Evolutionary conservation across 2,113 vertebrate species (phyloP).

Genomic region (Lagenorhynchus albirostris): DNA sequence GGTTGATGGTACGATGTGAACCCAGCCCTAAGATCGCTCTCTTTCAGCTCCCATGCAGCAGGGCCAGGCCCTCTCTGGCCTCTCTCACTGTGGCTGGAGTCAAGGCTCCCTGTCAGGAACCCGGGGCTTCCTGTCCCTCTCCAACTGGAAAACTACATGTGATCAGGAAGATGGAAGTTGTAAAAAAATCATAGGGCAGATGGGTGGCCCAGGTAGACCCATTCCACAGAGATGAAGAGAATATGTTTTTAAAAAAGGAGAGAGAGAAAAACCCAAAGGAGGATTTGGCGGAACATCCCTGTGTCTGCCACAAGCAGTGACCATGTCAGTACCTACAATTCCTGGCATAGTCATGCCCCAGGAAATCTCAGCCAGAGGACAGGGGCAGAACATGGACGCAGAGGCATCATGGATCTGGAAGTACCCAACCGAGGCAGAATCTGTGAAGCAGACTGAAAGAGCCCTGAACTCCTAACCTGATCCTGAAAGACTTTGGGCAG

Average conservation of each 20-base stretch:
- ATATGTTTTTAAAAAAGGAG: background rate
- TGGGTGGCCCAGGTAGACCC: background rate
- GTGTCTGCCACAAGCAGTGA: background rate
- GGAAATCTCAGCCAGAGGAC: background rate
- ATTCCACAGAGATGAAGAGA: background rate
- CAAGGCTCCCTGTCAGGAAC: background rate
- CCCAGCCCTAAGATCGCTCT: too few relatives aligned
- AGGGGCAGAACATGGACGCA: background rate
- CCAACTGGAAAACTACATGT: background rate
- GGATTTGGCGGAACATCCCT: background rate
- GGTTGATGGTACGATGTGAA: too few relatives aligned
- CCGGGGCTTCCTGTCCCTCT: background rate
- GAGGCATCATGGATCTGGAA: background rate
- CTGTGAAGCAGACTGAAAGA: background rate
- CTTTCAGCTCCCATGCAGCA: too few relatives aligned
- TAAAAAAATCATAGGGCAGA: background rate
- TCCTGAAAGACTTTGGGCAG: too few relatives aligned
- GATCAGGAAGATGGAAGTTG: background rate
- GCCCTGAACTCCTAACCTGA: too few relatives aligned
- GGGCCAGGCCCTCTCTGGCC: too few relatives aligned
- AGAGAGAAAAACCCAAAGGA: background rate
- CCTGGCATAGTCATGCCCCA: background rate
- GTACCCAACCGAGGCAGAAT: background rate
- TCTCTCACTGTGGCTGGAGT: background rate
- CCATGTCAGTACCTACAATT: rapidly evolving